Conservation (phyloP, 1,140 invertebrate genomes). For the Gryon sp. region DNA sequence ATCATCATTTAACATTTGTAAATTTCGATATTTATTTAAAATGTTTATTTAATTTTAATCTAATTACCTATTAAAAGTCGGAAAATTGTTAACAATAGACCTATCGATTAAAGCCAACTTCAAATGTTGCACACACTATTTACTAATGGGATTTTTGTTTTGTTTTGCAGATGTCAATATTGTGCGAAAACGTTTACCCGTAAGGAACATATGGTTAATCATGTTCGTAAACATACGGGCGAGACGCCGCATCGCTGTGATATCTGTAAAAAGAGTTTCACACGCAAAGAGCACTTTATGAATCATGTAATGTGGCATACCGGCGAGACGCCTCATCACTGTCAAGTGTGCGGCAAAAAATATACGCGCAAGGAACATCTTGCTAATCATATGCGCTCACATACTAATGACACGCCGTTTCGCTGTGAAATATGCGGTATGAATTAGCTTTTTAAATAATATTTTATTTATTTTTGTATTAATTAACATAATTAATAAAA, state of each 20-base stretch:
- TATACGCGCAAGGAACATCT: conserved; percentile 89
- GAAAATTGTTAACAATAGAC: no score
- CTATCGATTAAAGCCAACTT: no score
- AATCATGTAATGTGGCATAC: conserved; percentile 85
- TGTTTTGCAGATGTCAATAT: conserved; percentile 79
- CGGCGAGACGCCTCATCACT: conserved; percentile 87
- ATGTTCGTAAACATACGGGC: conserved; percentile 85
- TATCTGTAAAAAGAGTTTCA: conserved; percentile 85
- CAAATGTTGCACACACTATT: no score
- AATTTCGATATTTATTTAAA: no score
- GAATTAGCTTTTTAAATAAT: no score
- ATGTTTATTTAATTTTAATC: no score
- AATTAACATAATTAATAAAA: background rate
- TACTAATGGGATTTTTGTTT: no score
- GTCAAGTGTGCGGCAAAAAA: conserved; percentile 87
- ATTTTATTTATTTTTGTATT: background rate
- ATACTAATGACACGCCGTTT: conserved; percentile 90
- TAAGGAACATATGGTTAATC: conserved; percentile 85
- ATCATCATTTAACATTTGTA: no score
- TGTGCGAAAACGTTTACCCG: conserved; percentile 86
- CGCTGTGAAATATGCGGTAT: conserved; percentile 89
- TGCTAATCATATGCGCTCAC: conserved; percentile 87
- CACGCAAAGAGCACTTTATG: conserved; percentile 85
- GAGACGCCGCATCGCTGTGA: conserved; percentile 87
- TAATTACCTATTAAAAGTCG: no score